These are phyloP conservation scores for Porites divaricata DNA, from an alignment of 92 coral and sea anemone genomes.

Conservation along the genomic window DNA sequence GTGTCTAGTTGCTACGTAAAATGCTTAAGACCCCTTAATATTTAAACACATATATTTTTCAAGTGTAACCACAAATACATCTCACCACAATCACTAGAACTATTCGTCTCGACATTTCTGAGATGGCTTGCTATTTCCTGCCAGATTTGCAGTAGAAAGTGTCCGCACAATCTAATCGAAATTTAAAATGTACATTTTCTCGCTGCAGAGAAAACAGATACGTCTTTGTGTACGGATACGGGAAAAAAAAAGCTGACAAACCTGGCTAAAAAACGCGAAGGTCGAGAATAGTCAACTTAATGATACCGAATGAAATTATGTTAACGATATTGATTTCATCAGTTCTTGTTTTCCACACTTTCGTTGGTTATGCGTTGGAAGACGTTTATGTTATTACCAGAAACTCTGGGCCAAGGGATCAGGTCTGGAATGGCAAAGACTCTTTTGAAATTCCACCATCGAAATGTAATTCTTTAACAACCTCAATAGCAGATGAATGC, in stretches of 20 bases:
- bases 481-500: background rate
- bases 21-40: background rate
- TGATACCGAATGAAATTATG: background rate
- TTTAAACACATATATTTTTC: too few species aligned
- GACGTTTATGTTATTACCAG: background rate
- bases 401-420: background rate
- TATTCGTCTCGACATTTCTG: background rate
- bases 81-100: background rate
- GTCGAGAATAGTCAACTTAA: background rate
- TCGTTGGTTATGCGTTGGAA: background rate
- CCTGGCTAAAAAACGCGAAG: background rate
- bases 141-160: background rate
- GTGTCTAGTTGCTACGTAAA: background rate
- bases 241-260: too few species aligned
- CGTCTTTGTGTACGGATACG: too few species aligned
- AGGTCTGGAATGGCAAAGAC: background rate
- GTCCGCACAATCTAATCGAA: background rate
- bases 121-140: background rate
- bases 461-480: background rate
- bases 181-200: too few species aligned
- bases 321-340: background rate
- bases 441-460: background rate
- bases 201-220: background rate
- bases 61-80: background rate
- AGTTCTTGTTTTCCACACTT: background rate